These are phyloP conservation scores for Percopsis omiscomaycus DNA, from an alignment of 2,797 vertebrate genomes.

Conservation along the genomic window DNA sequence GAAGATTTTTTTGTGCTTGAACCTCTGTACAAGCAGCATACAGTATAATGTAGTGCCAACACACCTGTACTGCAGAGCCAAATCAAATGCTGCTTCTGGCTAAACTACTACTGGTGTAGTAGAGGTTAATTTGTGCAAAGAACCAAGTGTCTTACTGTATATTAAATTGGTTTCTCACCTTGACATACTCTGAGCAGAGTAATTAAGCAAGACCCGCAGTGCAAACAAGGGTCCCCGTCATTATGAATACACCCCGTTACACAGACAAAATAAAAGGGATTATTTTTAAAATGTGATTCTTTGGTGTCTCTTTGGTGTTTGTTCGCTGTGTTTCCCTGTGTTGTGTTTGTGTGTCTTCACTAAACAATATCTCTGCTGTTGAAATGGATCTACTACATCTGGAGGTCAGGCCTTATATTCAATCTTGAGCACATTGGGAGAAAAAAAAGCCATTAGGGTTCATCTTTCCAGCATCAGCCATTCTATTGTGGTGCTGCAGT, in stretches of 20 bases:
- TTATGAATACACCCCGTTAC: constrained; percentile 69
- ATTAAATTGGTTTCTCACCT: constrained; percentile 73
- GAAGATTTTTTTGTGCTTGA: constrained; percentile 42
- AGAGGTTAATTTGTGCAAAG: constrained; percentile 70
- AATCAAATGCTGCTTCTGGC: constrained; percentile 68
- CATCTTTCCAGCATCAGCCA: constrained; percentile 83
- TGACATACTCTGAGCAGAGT: constrained; percentile 77
- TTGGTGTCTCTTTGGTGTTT: background rate
- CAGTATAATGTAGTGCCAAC: constrained; percentile 57
- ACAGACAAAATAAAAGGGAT: constrained; percentile 40
- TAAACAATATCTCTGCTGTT: constrained; percentile 77
- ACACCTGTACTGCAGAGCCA: constrained; percentile 38
- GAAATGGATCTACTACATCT: constrained; percentile 82
- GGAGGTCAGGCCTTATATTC: constrained; percentile 84
- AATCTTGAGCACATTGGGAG: constrained; percentile 79
- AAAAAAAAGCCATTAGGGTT: constrained; percentile 84
- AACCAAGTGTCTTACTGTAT: constrained; percentile 56
- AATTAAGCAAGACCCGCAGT: constrained; percentile 75
- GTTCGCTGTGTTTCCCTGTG: constrained; percentile 8
- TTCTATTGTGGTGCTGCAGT: constrained; percentile 83
- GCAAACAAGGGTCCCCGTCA: constrained; percentile 71
- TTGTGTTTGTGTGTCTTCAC: constrained; percentile 41
- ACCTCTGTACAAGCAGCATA: constrained; percentile 42
- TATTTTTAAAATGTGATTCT: background rate
- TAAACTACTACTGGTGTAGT: constrained; percentile 69